Percentiles rank a stretch among this genome's conserved stretches.
Evolutionary conservation across 2,113 vertebrate species (phyloP).

Genomic region (Pedionomus torquatus): DNA sequence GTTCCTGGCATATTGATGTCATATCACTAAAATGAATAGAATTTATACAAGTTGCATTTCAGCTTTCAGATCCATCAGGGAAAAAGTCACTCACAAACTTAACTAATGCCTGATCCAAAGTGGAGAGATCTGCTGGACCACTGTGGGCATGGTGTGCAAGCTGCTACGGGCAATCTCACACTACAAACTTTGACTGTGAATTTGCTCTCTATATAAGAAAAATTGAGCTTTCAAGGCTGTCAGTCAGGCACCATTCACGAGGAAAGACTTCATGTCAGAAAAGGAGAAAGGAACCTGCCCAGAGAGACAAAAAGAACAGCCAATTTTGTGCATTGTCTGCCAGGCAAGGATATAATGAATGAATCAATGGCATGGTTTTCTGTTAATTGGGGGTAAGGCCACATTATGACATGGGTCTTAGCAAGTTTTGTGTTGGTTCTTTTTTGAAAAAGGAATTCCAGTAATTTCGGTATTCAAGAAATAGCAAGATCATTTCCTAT

Average conservation of each 20-base stretch:
- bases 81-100: neutral
- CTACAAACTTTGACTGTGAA: neutral
- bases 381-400: neutral
- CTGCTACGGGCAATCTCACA: neutral
- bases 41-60: neutral
- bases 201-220: neutral
- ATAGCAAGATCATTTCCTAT: neutral
- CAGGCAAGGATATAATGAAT: neutral
- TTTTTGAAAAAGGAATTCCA: neutral
- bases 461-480: neutral
- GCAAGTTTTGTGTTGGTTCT: neutral
- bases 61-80: neutral
- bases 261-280: neutral
- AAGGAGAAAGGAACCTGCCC: neutral
- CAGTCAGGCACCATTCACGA: neutral
- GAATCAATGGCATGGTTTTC: neutral
- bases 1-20: neutral
- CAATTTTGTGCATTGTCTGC: neutral
- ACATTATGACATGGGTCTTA: neutral
- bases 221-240: neutral
- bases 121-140: neutral
- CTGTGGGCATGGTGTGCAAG: neutral
- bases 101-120: neutral
- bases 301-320: neutral
- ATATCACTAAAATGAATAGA: neutral